Conservation (phyloP, 2,888 invertebrate genomes). For the Brachyopa scutellaris region DNA sequence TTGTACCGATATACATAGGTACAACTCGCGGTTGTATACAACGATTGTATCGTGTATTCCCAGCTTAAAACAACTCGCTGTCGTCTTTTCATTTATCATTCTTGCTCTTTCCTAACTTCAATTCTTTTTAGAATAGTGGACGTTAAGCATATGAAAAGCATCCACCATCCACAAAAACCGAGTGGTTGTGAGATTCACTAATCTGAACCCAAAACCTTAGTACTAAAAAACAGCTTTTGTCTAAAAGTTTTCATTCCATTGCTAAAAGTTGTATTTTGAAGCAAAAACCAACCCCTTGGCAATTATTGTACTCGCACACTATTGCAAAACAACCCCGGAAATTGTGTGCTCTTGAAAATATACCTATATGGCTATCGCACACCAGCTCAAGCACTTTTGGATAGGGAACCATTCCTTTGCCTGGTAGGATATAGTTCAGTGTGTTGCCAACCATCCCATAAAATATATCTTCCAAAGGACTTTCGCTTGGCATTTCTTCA, state of each 20-base stretch:
- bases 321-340: slow-evolving; percentile 57
- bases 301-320: slow-evolving; percentile 34
- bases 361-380: slow-evolving; percentile 47
- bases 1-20: too few species aligned
- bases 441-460: slow-evolving; percentile 75
- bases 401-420: slow-evolving; percentile 76
- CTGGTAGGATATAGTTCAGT: slow-evolving; percentile 78
- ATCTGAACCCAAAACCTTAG: too few species aligned
- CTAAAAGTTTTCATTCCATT: neutral
- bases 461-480: slow-evolving; percentile 66
- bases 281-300: slow-evolving; percentile 53
- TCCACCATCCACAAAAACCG: too few species aligned
- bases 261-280: slow-evolving; percentile 16
- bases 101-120: too few species aligned
- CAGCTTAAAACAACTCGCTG: too few species aligned
- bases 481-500: slow-evolving; percentile 65
- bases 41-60: too few species aligned
- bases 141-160: too few species aligned
- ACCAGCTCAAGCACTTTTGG: slow-evolving; percentile 52
- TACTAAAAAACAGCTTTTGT: neutral
- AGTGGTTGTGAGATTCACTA: neutral
- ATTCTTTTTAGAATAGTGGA: too few species aligned
- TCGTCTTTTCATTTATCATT: too few species aligned
- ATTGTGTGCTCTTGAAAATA: slow-evolving; percentile 60
- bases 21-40: too few species aligned